phyloP scores from a whole-genome alignment of 23 tunicate species.

The Halocynthia aurantium region DNA sequence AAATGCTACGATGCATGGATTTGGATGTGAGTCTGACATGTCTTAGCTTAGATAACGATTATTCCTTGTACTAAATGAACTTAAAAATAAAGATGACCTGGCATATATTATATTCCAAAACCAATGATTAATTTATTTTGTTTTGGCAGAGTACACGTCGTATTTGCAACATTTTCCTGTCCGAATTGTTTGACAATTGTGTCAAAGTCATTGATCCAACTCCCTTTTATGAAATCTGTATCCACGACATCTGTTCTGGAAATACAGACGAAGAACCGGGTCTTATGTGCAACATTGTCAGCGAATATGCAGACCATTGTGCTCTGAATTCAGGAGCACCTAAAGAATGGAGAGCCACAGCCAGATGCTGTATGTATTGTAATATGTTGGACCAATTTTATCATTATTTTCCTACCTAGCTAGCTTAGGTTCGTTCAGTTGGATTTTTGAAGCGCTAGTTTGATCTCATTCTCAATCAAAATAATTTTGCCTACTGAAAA shows the following conservation, averaged over 20 bases:
- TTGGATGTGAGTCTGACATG: no score
- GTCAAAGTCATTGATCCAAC: conserved; percentile 15
- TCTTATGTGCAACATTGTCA: conserved; percentile 27
- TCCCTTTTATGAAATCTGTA: conserved; percentile 13
- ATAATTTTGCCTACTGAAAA: no score
- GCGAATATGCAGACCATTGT: conserved; percentile 28
- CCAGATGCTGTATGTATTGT: conserved; percentile 19
- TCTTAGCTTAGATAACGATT: no score
- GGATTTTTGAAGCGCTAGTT: no score
- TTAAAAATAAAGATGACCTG: no score
- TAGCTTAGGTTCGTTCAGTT: no score
- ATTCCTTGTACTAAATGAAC: no score
- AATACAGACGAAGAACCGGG: conserved; percentile 16
- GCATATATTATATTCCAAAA: no score
- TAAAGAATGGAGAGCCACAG: conserved; percentile 14
- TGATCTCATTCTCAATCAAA: no score
- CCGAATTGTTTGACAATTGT: conserved; percentile 21
- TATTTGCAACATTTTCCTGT: conserved; percentile 28
- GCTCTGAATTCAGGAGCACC: conserved; percentile 6
- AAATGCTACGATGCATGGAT: no score
- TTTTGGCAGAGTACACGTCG: conserved; percentile 9
- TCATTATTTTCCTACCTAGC: background rate
- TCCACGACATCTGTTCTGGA: conserved; percentile 31
- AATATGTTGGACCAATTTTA: no score
- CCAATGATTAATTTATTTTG: no score